Evolutionary conservation across 37 sponge, comb jelly and placozoan species (phyloP), one percentile per base, ranked within the genome.

Genomic region (Hexactinellida sp.): DNA sequence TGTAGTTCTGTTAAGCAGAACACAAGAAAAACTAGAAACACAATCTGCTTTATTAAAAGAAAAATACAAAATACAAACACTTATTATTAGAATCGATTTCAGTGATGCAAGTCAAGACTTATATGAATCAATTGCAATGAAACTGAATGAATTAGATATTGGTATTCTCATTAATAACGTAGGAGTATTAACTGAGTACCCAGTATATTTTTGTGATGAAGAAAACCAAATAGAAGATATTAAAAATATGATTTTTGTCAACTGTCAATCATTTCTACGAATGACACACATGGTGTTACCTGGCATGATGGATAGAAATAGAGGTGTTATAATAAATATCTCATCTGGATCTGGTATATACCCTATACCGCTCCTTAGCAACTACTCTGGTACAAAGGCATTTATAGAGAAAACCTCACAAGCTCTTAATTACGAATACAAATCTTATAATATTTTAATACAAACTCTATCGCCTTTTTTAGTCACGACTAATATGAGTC

Each of bases 21-120:
- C 76, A n/a, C 76, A 63, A 63, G 76, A 63, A 63, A 63, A 63
- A 63, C 76, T 63, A 7, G 76, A 63, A 63, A 63, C 25, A 63
- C 76, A 63, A 63, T 63, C 76, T 32, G 30, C 21, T 21, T n/a
- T 21, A 21, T 28, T 63, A 7, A n/a, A 32, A 63, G 76, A 63
- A n/a, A 63, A 10, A 63, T 63, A 25, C 34, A 23, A 63, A 63
- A 63, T 63, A 3, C 3, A 10, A n/a, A 63, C 76, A 7, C 3
- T 25, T 25, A 63, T 63, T 7, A 63, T 63, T 63, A n/a, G 34
- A 28, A 63, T 63, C 3, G 76, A 63, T n/a, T 63, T 63, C 76
- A 28, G 76, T 63, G 3, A 23, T 32, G 76, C 76, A n/a, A n/a
- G 30, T 23, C 3, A 10, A 63, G 76, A 63, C 25, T 7, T n/a